A percentile compares a stretch with the other conserved stretches of the same genome.
These are phyloP conservation scores for Paedocypris sp. DNA, from an alignment of 2,113 vertebrate genomes.

Conservation along the genomic window DNA sequence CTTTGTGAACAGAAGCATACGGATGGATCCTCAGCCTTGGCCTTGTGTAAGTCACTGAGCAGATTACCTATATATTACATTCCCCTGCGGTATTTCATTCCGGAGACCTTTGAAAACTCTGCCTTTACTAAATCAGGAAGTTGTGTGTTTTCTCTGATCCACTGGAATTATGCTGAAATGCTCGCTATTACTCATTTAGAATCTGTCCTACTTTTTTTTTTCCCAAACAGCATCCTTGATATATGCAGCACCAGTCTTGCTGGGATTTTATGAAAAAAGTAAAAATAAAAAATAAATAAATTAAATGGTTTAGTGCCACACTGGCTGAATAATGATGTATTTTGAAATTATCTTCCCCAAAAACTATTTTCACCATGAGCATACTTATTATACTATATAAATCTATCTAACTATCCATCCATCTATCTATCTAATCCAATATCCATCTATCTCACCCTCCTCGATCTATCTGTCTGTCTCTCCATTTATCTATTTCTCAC, in stretches of 20 bases:
- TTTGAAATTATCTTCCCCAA: too few relatives aligned
- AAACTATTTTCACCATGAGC: too few relatives aligned
- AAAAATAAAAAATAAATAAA: background rate
- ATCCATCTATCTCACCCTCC: too few relatives aligned
- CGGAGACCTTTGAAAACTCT: background rate
- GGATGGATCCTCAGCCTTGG: background rate
- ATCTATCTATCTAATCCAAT: too few relatives aligned
- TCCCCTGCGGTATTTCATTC: constrained; percentile 1
- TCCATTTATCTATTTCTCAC: too few relatives aligned
- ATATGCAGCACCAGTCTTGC: constrained; percentile 4
- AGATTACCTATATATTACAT: background rate
- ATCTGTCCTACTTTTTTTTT: constrained; percentile 14
- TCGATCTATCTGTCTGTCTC: too few relatives aligned
- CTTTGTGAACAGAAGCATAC: background rate
- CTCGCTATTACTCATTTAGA: constrained; percentile 13
- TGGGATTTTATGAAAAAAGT: background rate
- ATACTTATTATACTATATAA: too few relatives aligned
- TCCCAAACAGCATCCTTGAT: background rate
- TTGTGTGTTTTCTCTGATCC: constrained; percentile 4
- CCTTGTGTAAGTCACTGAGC: background rate
- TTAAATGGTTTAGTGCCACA: background rate
- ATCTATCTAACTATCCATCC: too few relatives aligned
- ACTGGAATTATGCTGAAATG: constrained; percentile 8
- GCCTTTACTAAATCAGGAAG: background rate
- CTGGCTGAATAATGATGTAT: too few relatives aligned